Conservation (phyloP, 1,140 invertebrate species). For the Dreissena rostriformis region DNA sequence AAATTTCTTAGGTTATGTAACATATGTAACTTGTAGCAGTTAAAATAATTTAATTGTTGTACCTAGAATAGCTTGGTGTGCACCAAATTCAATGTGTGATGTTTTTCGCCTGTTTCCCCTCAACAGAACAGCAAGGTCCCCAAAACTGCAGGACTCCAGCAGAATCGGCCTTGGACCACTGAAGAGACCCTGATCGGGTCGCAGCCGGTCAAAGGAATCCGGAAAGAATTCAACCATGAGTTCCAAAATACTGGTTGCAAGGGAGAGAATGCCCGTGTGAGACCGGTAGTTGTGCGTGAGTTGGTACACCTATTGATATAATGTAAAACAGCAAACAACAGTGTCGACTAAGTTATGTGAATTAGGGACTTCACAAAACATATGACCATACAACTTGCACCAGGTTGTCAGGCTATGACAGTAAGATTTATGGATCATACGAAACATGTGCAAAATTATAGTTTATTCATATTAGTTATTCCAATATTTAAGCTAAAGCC, state of each 20-base stretch:
- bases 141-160: conserved; percentile 74
- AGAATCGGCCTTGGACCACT: conserved; percentile 75
- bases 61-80: conserved; percentile 64
- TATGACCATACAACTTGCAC: too few relatives aligned
- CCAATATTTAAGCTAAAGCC: too few relatives aligned
- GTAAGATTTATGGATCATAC: too few relatives aligned
- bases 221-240: conserved; percentile 77
- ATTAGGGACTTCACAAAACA: too few relatives aligned
- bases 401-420: too few relatives aligned
- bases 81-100: conserved; percentile 68
- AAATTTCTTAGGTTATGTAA: too few relatives aligned
- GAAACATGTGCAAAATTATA: too few relatives aligned
- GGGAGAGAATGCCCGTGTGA: conserved; percentile 75
- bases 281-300: conserved; percentile 78
- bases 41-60: too few relatives aligned
- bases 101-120: conserved; percentile 73
- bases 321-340: background rate
- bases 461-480: too few relatives aligned
- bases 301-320: conserved; percentile 66
- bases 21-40: too few relatives aligned
- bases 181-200: conserved; percentile 76
- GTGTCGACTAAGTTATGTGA: too few relatives aligned
- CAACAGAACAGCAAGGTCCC: conserved; percentile 69
- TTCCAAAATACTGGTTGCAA: conserved; percentile 76
- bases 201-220: conserved; percentile 76